These are phyloP conservation scores for Lutraria rhynchaena DNA, from an alignment of 1,140 invertebrate genomes.

Conservation along the genomic window DNA sequence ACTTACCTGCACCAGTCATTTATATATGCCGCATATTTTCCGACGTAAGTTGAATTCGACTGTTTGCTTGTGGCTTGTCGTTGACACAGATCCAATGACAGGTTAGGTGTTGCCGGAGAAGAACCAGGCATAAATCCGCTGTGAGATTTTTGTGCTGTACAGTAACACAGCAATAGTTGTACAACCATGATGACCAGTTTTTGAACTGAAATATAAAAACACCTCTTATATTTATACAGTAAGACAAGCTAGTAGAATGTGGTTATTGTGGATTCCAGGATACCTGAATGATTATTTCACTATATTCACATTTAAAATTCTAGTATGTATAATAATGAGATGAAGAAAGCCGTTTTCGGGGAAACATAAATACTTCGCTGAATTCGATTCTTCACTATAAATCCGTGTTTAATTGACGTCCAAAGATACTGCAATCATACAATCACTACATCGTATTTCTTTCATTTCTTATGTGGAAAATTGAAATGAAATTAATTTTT, in stretches of 20 bases:
- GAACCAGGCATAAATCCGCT: slow-evolving; percentile 39
- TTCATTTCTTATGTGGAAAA: too few species aligned
- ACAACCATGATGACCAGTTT: background rate
- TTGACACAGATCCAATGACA: slow-evolving; percentile 38
- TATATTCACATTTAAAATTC: too few species aligned
- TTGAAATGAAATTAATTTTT: too few species aligned
- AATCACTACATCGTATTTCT: too few species aligned
- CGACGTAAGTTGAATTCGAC: background rate
- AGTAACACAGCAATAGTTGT: background rate
- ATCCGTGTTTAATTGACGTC: too few species aligned
- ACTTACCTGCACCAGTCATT: slow-evolving; percentile 51
- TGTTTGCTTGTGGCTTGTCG: slow-evolving; percentile 19
- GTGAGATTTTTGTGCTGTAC: background rate
- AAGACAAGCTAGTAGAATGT: background rate
- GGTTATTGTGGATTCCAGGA: too few species aligned
- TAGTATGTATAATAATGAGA: too few species aligned
- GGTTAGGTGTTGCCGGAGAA: slow-evolving; percentile 24
- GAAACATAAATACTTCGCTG: too few species aligned
- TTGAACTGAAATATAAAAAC: background rate
- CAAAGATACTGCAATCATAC: too few species aligned
- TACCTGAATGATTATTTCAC: too few species aligned
- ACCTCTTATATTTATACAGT: background rate
- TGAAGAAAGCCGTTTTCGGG: too few species aligned
- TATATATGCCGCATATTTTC: slow-evolving; percentile 25
- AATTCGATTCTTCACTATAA: too few species aligned